A percentile compares a stretch with the other conserved stretches of the same genome.
phyloP scores from a whole-genome alignment of 2,113 vertebrate species.

The Atherinomorus stipes region DNA sequence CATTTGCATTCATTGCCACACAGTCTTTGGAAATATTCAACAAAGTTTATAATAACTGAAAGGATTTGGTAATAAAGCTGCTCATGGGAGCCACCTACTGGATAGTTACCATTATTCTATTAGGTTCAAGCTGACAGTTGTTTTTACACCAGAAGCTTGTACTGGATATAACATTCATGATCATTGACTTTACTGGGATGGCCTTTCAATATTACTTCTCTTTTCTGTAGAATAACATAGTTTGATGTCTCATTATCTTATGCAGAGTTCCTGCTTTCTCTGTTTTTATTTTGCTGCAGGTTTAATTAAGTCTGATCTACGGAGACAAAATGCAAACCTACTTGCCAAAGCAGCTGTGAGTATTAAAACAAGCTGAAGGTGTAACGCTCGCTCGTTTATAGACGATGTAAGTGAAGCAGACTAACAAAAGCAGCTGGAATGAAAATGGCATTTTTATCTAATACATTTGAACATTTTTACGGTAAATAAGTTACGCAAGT shows the following conservation, averaged over 20 bases:
- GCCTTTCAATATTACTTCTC: neutral
- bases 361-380: conserved; percentile 58
- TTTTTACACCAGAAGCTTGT: neutral
- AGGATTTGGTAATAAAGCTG: neutral
- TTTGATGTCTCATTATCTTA: neutral
- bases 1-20: neutral
- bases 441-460: neutral
- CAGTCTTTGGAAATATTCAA: conserved; percentile 12
- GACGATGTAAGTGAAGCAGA: neutral
- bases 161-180: too few relatives aligned
- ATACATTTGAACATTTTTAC: conserved; percentile 5
- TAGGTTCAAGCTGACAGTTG: neutral
- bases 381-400: neutral
- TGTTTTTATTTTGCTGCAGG: conserved; percentile 72
- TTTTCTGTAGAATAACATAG: neutral
- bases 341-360: conserved; percentile 84
- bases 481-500: fast-evolving
- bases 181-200: neutral
- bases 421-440: neutral
- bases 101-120: conserved; percentile 13
- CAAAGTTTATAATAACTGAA: neutral
- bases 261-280: neutral
- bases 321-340: conserved; percentile 88
- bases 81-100: conserved; percentile 47
- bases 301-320: conserved; percentile 91